Evolutionary conservation across 1,140 invertebrate genomes (phyloP), one percentile per base, ranked within the genome.

Genomic region (Pararge aegeria): DNA sequence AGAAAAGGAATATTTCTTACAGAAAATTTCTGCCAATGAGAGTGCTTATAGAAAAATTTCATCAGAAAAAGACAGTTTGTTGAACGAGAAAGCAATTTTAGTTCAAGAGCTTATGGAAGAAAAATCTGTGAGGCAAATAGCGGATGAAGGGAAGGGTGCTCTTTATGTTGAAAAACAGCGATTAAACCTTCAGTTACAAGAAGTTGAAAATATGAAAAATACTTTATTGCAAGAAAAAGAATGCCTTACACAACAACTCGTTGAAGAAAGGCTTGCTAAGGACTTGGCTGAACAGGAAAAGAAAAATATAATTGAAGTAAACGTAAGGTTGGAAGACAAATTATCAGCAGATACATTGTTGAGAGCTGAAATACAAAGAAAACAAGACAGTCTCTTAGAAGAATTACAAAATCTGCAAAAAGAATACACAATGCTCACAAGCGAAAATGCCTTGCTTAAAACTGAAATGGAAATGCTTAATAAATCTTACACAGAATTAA

Each of bases 101-200:
- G 37, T 66, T 19, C 65, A 72, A 61, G 53, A 68, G 27, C 51
- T 77, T 19, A 61, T 60, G 30, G 75, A 78, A 55, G 70, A 68
- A 49, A 70, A 55, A 55, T 57, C 57, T 12, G 15, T 66, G 15
- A 37, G 56, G 5, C 58, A 62, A 57, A 61, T 71, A 19, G 42
- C 61, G 6, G 70, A 68, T 30, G 55, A 69, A 52, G 66, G 66
- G 9, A 73, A 70, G 38, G 58, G 66, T 30, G 48, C 30, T 1
- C 44, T 71, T 12, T 16, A 61, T n/a, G 38, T 18, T 6, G 60
- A 74, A 50, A 66, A 61, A 13, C 21, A 49, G 54, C 10, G 60
- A 24, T 18, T 75, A 13, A 27, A 61, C 21, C 10, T 61, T 15
- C 27, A 75, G 30, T 42, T 78, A 40, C 15, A 24, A 2, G 60